Percentiles rank a stretch among this genome's conserved stretches.
phyloP scores from a whole-genome alignment of 2,113 vertebrate species.

The Pomatostomus ruficeps region DNA sequence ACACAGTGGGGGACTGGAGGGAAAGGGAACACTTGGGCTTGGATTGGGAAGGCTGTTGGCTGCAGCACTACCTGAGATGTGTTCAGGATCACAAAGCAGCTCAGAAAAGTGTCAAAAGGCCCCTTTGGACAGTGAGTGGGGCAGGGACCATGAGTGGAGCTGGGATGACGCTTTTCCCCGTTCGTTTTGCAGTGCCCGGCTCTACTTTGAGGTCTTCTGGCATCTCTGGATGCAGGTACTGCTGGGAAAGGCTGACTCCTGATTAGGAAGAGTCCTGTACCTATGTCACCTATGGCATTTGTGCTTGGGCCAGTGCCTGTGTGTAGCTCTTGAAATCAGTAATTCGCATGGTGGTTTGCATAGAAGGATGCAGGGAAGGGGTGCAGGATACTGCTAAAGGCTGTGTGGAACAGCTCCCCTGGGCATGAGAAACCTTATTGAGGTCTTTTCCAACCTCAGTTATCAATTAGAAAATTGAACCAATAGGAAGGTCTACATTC shows the following conservation, averaged over 20 bases:
- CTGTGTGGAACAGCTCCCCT: neutral
- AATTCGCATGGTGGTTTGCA: neutral
- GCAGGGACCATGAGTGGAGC: accelerated
- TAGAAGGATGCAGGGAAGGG: neutral
- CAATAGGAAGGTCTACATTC: neutral
- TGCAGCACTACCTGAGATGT: neutral
- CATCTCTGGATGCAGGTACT: neutral
- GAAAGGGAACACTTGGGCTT: neutral
- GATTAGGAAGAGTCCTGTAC: neutral
- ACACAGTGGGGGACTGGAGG: accelerated
- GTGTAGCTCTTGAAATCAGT: neutral
- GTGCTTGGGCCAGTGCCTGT: neutral
- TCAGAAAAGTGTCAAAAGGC: neutral
- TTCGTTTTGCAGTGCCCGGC: neutral
- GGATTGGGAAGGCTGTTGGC: neutral
- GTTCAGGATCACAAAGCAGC: neutral
- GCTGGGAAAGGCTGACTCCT: neutral
- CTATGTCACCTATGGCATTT: neutral
- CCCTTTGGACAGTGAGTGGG: neutral
- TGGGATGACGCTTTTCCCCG: neutral
- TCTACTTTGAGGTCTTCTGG: neutral
- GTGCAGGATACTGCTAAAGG: neutral
- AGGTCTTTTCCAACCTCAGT: neutral
- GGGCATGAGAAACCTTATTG: neutral
- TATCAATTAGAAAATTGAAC: neutral